Evolutionary conservation across 1,140 invertebrate species (phyloP).

Genomic region (Hylaeus anthracinus): DNA sequence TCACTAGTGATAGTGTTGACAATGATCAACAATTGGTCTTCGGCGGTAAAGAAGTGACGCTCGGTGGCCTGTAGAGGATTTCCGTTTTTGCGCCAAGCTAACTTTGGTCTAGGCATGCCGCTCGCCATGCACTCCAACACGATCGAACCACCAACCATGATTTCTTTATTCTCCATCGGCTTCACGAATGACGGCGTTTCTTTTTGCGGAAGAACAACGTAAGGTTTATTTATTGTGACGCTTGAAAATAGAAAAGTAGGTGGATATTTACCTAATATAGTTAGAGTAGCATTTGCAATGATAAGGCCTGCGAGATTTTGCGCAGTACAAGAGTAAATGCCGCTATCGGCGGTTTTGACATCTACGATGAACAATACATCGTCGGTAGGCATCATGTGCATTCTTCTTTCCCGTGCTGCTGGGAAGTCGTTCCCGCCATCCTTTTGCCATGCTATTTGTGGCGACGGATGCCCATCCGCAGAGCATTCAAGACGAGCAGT

Average conservation of each 20-base stretch:
- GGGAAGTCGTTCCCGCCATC: slow-evolving; percentile 97
- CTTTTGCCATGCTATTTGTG: slow-evolving; percentile 95
- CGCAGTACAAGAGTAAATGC: slow-evolving; percentile 96
- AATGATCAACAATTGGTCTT: slow-evolving; percentile 93
- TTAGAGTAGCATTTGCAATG: slow-evolving; percentile 93
- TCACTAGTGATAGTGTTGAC: slow-evolving; percentile 89
- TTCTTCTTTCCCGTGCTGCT: slow-evolving; percentile 94
- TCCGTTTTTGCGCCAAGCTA: slow-evolving; percentile 95
- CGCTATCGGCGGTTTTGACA: slow-evolving; percentile 93
- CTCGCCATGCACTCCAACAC: slow-evolving; percentile 94
- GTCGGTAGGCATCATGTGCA: slow-evolving; percentile 95
- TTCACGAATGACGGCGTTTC: slow-evolving; percentile 93
- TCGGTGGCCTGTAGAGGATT: slow-evolving; percentile 86
- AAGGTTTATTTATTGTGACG: not conserved
- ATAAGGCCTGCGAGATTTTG: slow-evolving; percentile 93
- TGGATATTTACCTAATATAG: slow-evolving; percentile 86
- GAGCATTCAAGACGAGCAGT: slow-evolving; percentile 95
- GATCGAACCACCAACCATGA: slow-evolving; percentile 88
- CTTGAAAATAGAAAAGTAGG: not conserved
- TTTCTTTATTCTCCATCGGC: slow-evolving; percentile 92
- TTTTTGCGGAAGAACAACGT: slow-evolving; percentile 63
- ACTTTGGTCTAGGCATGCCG: slow-evolving; percentile 91
- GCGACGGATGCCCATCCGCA: slow-evolving; percentile 92
- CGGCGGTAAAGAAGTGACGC: slow-evolving; percentile 90
- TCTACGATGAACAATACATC: slow-evolving; percentile 96